A percentile compares a stretch with the other conserved stretches of the same genome.
Evolutionary conservation across 1,140 invertebrate genomes (phyloP).

Genomic region (Trichonephila inaurata): DNA sequence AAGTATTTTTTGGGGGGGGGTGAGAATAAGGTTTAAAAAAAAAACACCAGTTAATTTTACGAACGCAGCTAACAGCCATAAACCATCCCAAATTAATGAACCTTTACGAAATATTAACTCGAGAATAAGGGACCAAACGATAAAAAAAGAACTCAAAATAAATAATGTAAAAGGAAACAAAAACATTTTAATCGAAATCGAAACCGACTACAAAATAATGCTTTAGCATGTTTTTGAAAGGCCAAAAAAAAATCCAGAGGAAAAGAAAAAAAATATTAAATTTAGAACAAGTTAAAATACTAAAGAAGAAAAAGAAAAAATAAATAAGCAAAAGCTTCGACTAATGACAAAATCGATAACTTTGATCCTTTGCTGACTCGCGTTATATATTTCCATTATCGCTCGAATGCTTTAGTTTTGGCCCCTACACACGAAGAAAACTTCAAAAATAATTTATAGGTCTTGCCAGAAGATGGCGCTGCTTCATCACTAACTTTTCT

Average conservation of each 20-base stretch:
- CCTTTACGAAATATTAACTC: neutral
- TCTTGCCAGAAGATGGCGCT: conserved; percentile 52
- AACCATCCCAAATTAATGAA: neutral
- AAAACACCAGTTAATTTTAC: neutral
- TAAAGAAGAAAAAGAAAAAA: neutral
- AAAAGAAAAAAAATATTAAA: neutral
- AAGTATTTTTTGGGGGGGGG: neutral
- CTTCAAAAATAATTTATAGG: conserved; percentile 47
- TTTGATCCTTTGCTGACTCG: conserved; percentile 40
- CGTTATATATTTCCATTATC: conserved; percentile 58
- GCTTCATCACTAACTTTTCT: conserved; percentile 19
- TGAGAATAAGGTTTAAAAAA: too few species aligned
- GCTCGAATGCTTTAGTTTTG: neutral
- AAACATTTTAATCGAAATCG: conserved; percentile 2
- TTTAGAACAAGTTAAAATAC: conserved; percentile 31
- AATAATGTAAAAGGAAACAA: neutral
- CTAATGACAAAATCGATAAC: conserved; percentile 61
- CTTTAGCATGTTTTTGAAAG: neutral
- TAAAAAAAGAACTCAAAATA: neutral
- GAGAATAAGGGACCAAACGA: too few species aligned
- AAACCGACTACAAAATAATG: neutral
- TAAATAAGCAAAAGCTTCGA: conserved; percentile 7
- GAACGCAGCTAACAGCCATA: neutral
- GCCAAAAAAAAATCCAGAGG: neutral
- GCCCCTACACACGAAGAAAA: neutral